A percentile compares a stretch with the other conserved stretches of the same genome.
phyloP scores from a whole-genome alignment of 2,888 invertebrate species.

The Pheosia tremula region DNA sequence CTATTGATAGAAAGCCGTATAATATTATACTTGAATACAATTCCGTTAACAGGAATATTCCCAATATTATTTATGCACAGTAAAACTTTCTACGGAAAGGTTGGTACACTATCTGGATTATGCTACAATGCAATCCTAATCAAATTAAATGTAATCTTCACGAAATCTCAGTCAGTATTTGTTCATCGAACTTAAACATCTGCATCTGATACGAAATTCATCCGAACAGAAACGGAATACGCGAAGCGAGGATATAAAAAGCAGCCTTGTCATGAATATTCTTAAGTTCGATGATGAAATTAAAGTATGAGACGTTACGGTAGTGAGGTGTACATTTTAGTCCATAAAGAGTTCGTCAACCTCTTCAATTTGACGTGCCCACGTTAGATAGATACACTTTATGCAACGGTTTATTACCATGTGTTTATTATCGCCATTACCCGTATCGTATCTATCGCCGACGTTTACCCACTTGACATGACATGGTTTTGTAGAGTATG shows the following conservation, averaged over 20 bases:
- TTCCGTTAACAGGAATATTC: background rate
- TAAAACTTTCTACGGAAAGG: too few species aligned
- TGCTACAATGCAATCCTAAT: too few species aligned
- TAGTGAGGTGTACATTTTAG: slow-evolving; percentile 2
- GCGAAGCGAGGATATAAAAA: too few species aligned
- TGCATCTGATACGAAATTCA: too few species aligned
- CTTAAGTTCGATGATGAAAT: background rate
- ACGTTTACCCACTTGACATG: slow-evolving; percentile 42
- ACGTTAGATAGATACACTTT: slow-evolving; percentile 24
- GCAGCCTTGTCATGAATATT: background rate
- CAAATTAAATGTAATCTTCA: too few species aligned
- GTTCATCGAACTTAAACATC: too few species aligned
- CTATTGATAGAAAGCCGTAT: slow-evolving; percentile 10
- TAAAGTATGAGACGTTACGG: slow-evolving; percentile 1
- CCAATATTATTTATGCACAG: too few species aligned
- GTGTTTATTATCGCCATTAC: slow-evolving; percentile 50
- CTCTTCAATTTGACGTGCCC: slow-evolving; percentile 32
- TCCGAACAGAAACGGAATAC: too few species aligned
- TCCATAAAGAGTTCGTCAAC: slow-evolving; percentile 33
- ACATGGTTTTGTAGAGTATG: slow-evolving; percentile 35
- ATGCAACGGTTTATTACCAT: slow-evolving; percentile 44
- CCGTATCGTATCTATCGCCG: slow-evolving; percentile 37
- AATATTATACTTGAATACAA: background rate
- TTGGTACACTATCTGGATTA: too few species aligned
- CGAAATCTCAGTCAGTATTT: too few species aligned